Base-by-base conservation (phyloP, 2,113 vertebrate genomes). In the Triplophysa tibetana region DNA sequence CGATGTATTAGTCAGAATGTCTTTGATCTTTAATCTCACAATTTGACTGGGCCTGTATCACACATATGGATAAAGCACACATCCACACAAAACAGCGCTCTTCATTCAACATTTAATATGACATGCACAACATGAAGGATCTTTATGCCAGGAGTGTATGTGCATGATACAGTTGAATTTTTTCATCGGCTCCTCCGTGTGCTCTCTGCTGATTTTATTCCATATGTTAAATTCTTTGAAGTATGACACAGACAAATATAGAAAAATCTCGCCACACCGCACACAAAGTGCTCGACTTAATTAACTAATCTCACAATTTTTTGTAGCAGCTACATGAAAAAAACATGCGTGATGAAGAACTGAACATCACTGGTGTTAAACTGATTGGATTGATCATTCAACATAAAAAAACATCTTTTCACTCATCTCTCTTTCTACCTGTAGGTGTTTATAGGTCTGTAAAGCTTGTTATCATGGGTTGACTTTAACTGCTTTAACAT, bases 401-500 rank as follows among this genome's bases (percentile, higher is more conserved):
- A 5, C 7, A 5, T 8, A 7, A 38, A 7, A n/a, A 3, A 3
- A 7, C 33, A 38, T 38, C 33, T 38, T 5, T 38, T 38, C 33
- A 7, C 33, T 38, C 5, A 33, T 38, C 33, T 38, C 33, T 38
- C 33, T 38, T 5, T 38, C 33, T 38, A 0, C 6, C 33, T 29
- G 3, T 29, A 29, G 29, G 29, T 29, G 29, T 82, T 85, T 80
- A 85, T 78, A 76, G 62, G 78, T 56, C 78, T 85, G 83, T 70
- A 83, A 85, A 79, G 70, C 81, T 81, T 85, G 84, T 85, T 85
- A 81, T 78, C 75, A 79, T 83, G 68, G 78, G 69, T 69, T 83
- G 70, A 69, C 74, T 70, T 77, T 85, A 85, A 85, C 81, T 85
- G 78, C 78, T 81, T 85, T 81, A 85, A 85, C 81, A 78, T 72